These are phyloP conservation scores for Stratiomys singularior DNA, from an alignment of 2,888 invertebrate genomes.

Conservation along the genomic window DNA sequence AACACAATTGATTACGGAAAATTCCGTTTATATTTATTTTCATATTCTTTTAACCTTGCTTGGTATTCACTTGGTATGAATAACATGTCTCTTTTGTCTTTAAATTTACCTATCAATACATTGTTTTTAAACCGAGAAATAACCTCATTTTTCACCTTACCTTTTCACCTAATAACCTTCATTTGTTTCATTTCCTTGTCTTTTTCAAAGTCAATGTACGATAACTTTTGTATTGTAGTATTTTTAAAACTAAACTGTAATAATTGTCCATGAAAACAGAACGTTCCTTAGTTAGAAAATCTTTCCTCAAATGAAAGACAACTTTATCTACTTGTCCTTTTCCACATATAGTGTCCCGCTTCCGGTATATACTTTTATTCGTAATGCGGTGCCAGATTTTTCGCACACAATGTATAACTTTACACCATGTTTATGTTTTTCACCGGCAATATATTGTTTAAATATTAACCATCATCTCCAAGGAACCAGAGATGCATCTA, in stretches of 20 bases:
- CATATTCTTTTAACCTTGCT: constrained; percentile 29
- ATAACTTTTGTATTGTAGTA: constrained; percentile 24
- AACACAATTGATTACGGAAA: constrained; percentile 24
- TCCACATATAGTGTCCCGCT: background rate
- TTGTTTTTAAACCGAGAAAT: constrained; percentile 42
- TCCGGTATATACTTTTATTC: constrained; percentile 37
- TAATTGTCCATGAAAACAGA: constrained; percentile 24
- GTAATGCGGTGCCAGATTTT: too few species aligned
- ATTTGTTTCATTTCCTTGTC: constrained; percentile 22
- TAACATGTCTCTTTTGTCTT: too few species aligned
- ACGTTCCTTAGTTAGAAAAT: too few species aligned
- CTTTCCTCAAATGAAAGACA: constrained; percentile 17
- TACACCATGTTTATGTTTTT: too few species aligned
- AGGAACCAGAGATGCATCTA: too few species aligned
- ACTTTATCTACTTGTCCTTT: background rate
- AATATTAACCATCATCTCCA: too few species aligned
- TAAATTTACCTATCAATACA: background rate
- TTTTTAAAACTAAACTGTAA: constrained; percentile 22
- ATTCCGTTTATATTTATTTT: too few species aligned
- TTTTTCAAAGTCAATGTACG: constrained; percentile 28
- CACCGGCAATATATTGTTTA: too few species aligned
- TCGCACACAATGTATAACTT: too few species aligned
- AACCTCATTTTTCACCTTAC: constrained; percentile 31
- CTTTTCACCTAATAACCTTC: too few species aligned
- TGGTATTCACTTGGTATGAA: constrained; percentile 37